Evolutionary conservation across 2,797 vertebrate genomes (phyloP).

Genomic region (Chloroceryle amazona): DNA sequence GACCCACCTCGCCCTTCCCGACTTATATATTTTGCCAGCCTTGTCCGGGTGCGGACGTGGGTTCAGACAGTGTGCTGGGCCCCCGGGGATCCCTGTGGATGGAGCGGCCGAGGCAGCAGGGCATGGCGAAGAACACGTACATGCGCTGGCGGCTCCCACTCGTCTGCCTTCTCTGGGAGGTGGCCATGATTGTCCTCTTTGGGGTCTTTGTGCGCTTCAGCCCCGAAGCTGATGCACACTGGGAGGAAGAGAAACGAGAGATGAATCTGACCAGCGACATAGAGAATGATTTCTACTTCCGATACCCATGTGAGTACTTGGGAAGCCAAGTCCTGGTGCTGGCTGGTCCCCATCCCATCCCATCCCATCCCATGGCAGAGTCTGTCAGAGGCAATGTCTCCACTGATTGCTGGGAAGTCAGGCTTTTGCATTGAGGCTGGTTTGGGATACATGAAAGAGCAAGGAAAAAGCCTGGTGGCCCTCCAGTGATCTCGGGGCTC

Average conservation of each 20-base stretch:
- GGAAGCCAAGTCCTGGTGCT: not conserved
- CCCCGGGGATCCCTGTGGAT: rapidly evolving
- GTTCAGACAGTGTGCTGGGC: rapidly evolving
- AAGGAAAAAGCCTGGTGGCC: not conserved
- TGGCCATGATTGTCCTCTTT: constrained; percentile 91
- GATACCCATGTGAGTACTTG: constrained; percentile 94
- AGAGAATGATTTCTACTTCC: constrained; percentile 96
- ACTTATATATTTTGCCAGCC: not conserved
- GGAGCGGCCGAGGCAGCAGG: not conserved
- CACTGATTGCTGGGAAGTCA: rapidly evolving
- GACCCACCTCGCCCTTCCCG: constrained; percentile 24
- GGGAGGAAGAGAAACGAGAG: constrained; percentile 64
- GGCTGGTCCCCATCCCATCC: not conserved
- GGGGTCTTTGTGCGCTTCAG: constrained; percentile 92
- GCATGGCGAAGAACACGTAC: constrained; percentile 86
- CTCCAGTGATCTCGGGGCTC: not conserved
- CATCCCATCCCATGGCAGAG: not conserved
- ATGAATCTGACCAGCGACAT: constrained; percentile 85
- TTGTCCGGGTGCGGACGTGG: rapidly evolving
- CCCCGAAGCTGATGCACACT: constrained; percentile 83
- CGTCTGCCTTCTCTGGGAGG: constrained; percentile 89
- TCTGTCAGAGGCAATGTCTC: rapidly evolving
- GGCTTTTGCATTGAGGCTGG: not conserved
- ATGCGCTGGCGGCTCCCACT: constrained; percentile 89
- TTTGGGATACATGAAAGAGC: not conserved